Evolutionary conservation across 2,113 vertebrate species (phyloP), one percentile per base, ranked within the genome.

Genomic region (Poecile atricapillus): DNA sequence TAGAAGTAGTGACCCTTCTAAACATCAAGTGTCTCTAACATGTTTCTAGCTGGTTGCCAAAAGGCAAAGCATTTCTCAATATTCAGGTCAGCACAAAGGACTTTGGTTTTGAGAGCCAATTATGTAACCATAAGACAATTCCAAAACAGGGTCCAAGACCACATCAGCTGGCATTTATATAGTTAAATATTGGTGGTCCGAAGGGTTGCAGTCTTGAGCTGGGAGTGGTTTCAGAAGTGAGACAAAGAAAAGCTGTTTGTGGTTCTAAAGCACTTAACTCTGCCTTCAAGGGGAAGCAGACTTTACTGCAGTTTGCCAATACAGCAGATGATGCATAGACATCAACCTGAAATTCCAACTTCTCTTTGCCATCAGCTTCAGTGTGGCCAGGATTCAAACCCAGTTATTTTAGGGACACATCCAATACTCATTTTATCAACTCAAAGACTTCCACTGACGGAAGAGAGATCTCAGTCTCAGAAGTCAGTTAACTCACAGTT

Each of bases 321-420:
- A 41, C 33, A 83, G 50, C 46, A 78, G 75, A 89, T 74, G 67
- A 91, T 83, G 67, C 55, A 50, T 49, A 77, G 78, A 87, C 68
- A 83, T 17, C 0, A 2, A 37, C 41, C 22, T 86, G 52, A 88
- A 96, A 81, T 78, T 91, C 55, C 35, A 27, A 2, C 82, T 96
- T 93, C 33, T 77, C n/a, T 78, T 74, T 94, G 50, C 56, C 71
- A 31, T 84, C 65, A 60, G 60, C 55, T 94, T 78, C 60, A 39
- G 37, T 53, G 71, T 81, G 83, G 52, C 56, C 86, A 87, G 35
- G 44, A 78, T 83, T 80, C 77, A 90, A 96, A 80, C 25, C 25
- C 44, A 39, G 64, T 70, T 95, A n/a, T 93, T 94, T 93, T 93
- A 96, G 78, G 90, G 89, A 74, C 31, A 62, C 6, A 60, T 88